Base-by-base conservation (phyloP, 2,888 invertebrate species). In the Antheraea assamensis region DNA sequence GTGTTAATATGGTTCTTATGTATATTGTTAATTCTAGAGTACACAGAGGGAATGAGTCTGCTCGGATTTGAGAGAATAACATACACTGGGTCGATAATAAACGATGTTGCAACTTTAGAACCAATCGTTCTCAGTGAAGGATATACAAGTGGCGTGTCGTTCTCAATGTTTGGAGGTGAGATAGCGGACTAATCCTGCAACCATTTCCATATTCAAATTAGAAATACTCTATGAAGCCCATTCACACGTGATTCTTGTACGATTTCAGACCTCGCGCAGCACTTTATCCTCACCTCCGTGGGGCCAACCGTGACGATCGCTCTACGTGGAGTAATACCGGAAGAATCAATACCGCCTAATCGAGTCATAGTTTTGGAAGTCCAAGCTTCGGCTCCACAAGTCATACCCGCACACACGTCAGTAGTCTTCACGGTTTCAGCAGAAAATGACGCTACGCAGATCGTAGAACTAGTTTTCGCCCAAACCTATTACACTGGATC, bases 151-250 rank as follows among this genome's bases (percentile, higher is more conserved):
- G 75, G 76, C 42, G 85, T 88, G 3, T n/a, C 70, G 17, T 85
- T 85, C 71, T 71, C 71, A 3, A 72, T 88, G 73, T 76, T 77
- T 19, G 85, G 85, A 80, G 85, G 86, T 86, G 77, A 77, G 72
- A 76, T 21, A 73, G 64, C 30, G 72, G 58, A 72, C 35, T 3
- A 19, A 52, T 4, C 21, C 7, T 21, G 3, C 19, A 19, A 21
- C 52, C 8, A 52, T 21, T 52, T 52, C 15, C 19, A 52, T 52
- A 21, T 13, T 52, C 21, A 52, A 52, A 52, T 21, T 52, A 2
- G 7, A 52, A 47, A 10, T 47, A 10, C 8, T 4, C 4, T 15
- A 52, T 52, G 2, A 52, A 3, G 3, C 52, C 4, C 52, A 21
- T 52, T 13, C 52, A 21, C 19, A 21, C 52, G 7, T 52, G 2